Base-by-base conservation (phyloP, 2,888 invertebrate genomes). In the Catotricha subobsoleta region DNA sequence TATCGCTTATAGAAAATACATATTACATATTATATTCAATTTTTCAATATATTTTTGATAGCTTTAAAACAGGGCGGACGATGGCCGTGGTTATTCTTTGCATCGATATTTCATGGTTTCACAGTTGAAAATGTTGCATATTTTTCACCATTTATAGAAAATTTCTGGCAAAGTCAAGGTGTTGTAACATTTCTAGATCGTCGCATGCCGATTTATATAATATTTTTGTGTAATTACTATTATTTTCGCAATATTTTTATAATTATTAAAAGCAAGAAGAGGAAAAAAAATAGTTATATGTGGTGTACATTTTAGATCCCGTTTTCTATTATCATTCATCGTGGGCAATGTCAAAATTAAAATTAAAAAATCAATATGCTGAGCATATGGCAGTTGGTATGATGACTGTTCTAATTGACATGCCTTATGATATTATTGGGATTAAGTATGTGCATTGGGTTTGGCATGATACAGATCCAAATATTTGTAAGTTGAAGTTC, bases 121-220 rank as follows among this genome's bases (percentile, higher is more conserved):
- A 67, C 75, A 1, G 72, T 80, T 21, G 84, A 84, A 59, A 68
- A 71, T 49, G 65, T 82, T 52, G 74, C 74, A 48, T 76, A 81
- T 52, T 67, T 69, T 46, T 51, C 79, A 16, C 80, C 81, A 0
- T 77, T 81, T 45, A 75, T 78, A 45, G 80, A 83, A 60, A 83
- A 80, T 56, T 84, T 81, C 59, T 86, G 84, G 84, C 83, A 84
- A 54, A 78, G 81, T 1, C 80, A 78, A 60, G 72, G 77, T 2
- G 74, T 79, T 1, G 56, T 84, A 20, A 76, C 80, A 46, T 67
- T 84, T 44, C 58, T 82, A 16, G 81, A 81, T 6, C 64, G 71
- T 25, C 66, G 83, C 34, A 59, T 80, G 40, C 83, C 84, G 0
- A 56, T 83, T 1, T 80, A 84, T 52, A 79, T 84, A 39, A 61